Percentiles rank a stretch among this genome's conserved stretches.
These are phyloP conservation scores for Unio delphinus DNA, from an alignment of 2,888 invertebrate genomes.

Conservation along the genomic window DNA sequence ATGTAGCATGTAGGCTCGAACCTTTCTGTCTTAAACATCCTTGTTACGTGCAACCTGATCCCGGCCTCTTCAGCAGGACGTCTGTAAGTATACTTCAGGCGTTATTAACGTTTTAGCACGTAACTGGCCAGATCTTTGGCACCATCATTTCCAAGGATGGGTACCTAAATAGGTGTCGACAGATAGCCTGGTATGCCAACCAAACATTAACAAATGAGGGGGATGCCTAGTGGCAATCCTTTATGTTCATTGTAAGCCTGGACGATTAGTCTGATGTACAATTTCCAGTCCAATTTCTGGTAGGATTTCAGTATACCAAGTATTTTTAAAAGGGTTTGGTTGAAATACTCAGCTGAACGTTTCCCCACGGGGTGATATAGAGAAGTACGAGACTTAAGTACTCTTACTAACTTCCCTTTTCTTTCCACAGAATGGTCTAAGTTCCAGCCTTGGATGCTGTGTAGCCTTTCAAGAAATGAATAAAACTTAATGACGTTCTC, in stretches of 20 bases:
- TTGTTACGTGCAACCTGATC: background rate
- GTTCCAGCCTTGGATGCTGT: slow-evolving; percentile 16
- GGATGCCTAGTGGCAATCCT: slow-evolving; percentile 10
- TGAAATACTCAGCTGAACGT: slow-evolving; percentile 14
- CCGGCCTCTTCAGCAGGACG: background rate
- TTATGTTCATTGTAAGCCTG: slow-evolving; percentile 13
- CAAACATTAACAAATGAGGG: slow-evolving; percentile 18
- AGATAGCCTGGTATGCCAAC: slow-evolving; percentile 9
- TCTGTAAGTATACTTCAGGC: background rate
- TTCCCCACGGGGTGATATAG: slow-evolving; percentile 18
- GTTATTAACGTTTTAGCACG: background rate
- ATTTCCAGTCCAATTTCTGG: slow-evolving; percentile 11
- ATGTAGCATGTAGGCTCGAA: background rate
- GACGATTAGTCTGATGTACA: slow-evolving; percentile 4
- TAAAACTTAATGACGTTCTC: slow-evolving; percentile 17
- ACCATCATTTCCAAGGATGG: background rate
- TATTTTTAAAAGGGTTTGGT: slow-evolving; percentile 16
- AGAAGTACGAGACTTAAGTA: slow-evolving; percentile 13
- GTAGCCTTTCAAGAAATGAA: slow-evolving; percentile 15
- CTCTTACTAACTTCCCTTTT: slow-evolving; percentile 3
- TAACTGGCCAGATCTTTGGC: background rate
- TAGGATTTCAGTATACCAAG: slow-evolving; percentile 12
- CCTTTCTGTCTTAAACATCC: background rate
- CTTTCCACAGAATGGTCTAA: slow-evolving; percentile 21
- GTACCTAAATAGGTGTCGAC: slow-evolving; percentile 6